Evolutionary conservation across 2,113 vertebrate species (phyloP).

Genomic region (Nibea coibor): DNA sequence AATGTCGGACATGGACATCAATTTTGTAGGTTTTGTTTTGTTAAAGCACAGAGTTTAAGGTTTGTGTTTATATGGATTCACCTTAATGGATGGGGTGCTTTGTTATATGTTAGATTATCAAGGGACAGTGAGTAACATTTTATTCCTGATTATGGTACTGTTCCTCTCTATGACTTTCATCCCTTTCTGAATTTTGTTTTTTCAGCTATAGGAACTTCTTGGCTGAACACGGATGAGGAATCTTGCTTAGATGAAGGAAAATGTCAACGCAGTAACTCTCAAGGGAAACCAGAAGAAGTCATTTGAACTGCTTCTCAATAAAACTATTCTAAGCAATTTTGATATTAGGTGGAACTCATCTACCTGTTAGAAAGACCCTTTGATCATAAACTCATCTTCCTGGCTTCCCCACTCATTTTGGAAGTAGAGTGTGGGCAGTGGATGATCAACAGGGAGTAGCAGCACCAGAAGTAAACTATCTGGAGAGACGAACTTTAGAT

Average conservation of each 20-base stretch:
- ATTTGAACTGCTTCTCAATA: conserved; percentile 67
- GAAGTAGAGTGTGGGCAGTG: conserved; percentile 78
- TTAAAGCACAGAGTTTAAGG: not conserved
- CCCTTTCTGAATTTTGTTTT: conserved; percentile 67
- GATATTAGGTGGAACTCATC: conserved; percentile 65
- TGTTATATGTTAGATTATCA: not conserved
- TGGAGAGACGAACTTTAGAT: conserved; percentile 63
- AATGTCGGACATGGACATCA: not conserved
- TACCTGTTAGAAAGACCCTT: conserved; percentile 64
- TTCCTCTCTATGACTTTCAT: conserved; percentile 64
- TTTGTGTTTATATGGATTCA: not conserved
- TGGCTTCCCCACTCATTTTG: conserved; percentile 72
- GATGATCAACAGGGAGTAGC: conserved; percentile 72
- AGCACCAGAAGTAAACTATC: conserved; percentile 69
- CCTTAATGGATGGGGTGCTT: not conserved
- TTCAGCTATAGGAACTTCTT: conserved; percentile 75
- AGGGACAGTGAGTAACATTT: not conserved
- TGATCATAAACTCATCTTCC: conserved; percentile 65
- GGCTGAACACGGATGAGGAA: conserved; percentile 74
- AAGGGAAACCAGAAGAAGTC: conserved; percentile 72
- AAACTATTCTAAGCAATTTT: conserved; percentile 62
- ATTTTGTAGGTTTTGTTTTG: conserved; percentile 1
- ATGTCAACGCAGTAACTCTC: conserved; percentile 69
- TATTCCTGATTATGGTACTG: not conserved
- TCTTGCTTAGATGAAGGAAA: conserved; percentile 75